phyloP scores from a whole-genome alignment of 1,140 invertebrate species.

The Megathymus violae region DNA sequence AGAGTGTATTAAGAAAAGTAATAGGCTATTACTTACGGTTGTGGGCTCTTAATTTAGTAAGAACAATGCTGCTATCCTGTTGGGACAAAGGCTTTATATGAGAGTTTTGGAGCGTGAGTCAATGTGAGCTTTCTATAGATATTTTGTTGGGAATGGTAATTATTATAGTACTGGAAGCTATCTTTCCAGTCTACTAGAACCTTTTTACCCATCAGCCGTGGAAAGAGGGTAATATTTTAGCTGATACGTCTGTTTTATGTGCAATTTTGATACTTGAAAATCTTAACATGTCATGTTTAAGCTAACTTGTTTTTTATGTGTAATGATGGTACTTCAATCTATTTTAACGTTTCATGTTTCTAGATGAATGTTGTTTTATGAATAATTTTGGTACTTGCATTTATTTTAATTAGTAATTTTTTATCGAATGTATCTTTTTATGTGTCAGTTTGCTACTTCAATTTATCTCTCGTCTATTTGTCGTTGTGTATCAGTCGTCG shows the following conservation, averaged over 20 bases:
- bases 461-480: too few species aligned
- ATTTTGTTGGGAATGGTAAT: slow-evolving; percentile 21
- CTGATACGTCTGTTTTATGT: too few species aligned
- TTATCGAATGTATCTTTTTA: too few species aligned
- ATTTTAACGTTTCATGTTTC: too few species aligned
- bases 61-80: slow-evolving; percentile 24
- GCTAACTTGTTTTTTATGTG: too few species aligned
- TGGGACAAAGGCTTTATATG: slow-evolving; percentile 30
- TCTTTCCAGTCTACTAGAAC: background rate
- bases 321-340: too few species aligned
- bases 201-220: background rate
- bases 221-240: background rate
- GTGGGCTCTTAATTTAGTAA: slow-evolving; percentile 35
- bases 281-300: too few species aligned
- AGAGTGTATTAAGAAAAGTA: slow-evolving; percentile 32
- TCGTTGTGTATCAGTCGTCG: too few species aligned
- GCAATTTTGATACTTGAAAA: too few species aligned
- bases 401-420: slow-evolving; percentile 1
- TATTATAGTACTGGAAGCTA: background rate
- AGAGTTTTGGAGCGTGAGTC: slow-evolving; percentile 25
- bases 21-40: slow-evolving; percentile 34
- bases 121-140: slow-evolving; percentile 22
- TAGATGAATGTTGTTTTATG: too few species aligned
- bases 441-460: too few species aligned
- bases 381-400: background rate